A percentile compares a stretch with the other conserved stretches of the same genome.
Conservation (phyloP, 2,888 invertebrate species). For the Argynnis bischoffii region DNA sequence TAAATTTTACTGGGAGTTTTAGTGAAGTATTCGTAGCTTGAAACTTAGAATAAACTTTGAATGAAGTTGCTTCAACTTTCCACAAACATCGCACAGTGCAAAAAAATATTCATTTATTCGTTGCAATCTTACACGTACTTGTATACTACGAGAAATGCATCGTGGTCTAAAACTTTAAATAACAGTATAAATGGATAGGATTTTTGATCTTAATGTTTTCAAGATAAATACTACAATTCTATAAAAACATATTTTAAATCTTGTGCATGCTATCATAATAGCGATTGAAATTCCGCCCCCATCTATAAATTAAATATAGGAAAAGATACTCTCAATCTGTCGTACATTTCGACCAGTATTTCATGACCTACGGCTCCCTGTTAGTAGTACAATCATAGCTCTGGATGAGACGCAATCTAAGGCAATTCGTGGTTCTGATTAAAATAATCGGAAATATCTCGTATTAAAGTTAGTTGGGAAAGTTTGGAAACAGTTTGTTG, state of each 20-base stretch:
- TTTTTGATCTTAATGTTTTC: not conserved
- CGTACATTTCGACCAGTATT: conserved; percentile 4
- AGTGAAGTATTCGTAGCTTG: too few relatives aligned
- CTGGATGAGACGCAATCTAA: not conserved
- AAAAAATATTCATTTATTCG: not conserved
- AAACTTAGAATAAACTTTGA: too few relatives aligned
- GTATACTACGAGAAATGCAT: not conserved
- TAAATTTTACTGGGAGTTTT: too few relatives aligned
- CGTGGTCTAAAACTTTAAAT: not conserved
- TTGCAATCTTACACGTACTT: not conserved
- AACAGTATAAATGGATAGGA: not conserved
- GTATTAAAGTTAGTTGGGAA: conserved; percentile 14
- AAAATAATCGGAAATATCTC: conserved; percentile 11
- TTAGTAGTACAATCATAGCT: not conserved
- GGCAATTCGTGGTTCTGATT: conserved; percentile 10
- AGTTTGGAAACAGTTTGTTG: conserved; percentile 22
- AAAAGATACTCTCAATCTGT: conserved; percentile 18
- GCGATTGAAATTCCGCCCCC: conserved; percentile 3
- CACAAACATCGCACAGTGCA: not conserved
- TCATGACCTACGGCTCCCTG: not conserved
- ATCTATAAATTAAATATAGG: conserved; percentile 20
- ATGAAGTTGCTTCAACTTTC: not conserved
- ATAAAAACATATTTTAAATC: conserved; percentile 3
- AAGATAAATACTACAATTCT: conserved; percentile 5
- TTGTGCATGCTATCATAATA: not conserved